Evolutionary conservation across 2,113 vertebrate species (phyloP).

Genomic region (Mionectes macconnelli): DNA sequence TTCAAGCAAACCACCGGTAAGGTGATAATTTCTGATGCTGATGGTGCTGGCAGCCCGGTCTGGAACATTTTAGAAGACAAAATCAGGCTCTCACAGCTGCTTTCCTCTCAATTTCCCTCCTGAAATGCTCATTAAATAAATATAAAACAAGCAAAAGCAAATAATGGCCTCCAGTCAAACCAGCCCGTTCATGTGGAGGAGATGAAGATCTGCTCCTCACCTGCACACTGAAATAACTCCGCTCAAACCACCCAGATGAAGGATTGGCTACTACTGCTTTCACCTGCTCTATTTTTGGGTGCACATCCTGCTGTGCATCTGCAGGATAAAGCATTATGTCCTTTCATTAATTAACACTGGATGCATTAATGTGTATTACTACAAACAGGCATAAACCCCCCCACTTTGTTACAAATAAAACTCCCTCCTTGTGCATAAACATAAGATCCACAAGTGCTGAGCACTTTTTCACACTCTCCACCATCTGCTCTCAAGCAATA

Average conservation of each 20-base stretch:
- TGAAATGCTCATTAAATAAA: neutral
- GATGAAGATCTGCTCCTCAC: neutral
- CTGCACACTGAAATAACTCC: neutral
- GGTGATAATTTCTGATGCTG: neutral
- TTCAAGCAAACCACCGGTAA: neutral
- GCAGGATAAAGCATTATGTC: fast-evolving
- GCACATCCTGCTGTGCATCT: neutral
- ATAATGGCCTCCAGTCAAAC: neutral
- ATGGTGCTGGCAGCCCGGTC: neutral
- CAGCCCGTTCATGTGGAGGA: neutral
- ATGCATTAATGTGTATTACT: fast-evolving
- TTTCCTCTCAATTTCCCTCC: neutral
- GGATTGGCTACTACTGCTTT: neutral
- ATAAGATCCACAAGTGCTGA: neutral
- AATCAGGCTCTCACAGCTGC: neutral
- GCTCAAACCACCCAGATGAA: neutral
- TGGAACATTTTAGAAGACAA: neutral
- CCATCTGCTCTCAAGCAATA: neutral
- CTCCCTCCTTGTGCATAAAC: neutral
- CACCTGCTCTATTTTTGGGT: fast-evolving
- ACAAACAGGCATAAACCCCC: neutral
- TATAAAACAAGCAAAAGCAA: neutral
- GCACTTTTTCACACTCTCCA: neutral
- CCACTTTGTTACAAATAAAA: neutral
- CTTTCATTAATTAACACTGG: neutral